Percentiles rank a stretch among this genome's conserved stretches.
phyloP scores from a whole-genome alignment of 2,113 vertebrate genomes.

The Nanger granti region DNA sequence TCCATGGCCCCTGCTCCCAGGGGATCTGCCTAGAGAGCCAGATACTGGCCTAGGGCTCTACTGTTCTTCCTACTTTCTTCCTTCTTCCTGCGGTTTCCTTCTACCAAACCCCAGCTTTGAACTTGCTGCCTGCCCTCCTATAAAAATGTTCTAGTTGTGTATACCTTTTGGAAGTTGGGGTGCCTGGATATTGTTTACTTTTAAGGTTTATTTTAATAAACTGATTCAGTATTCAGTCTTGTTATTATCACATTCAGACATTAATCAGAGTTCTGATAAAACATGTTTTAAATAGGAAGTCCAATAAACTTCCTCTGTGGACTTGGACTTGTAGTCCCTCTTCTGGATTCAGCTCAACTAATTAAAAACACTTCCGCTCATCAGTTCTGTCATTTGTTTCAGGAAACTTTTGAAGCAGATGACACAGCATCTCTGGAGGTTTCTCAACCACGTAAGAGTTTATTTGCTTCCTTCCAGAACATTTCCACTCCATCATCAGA shows the following conservation, averaged over 20 bases:
- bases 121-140: not conserved
- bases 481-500: not conserved
- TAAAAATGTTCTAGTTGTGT: not conserved
- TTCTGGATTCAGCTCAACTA: slow-evolving; percentile 57
- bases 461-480: slow-evolving; percentile 46
- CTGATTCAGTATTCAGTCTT: not conserved
- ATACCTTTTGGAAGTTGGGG: not conserved
- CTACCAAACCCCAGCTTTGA: slow-evolving; percentile 13
- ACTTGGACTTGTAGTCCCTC: slow-evolving; percentile 34
- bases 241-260: slow-evolving; percentile 43
- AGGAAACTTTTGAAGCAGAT: slow-evolving; percentile 58
- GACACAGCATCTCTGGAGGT: slow-evolving; percentile 38
- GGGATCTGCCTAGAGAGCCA: not conserved
- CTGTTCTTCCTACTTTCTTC: not conserved
- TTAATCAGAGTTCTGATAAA: slow-evolving; percentile 50
- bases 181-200: not conserved
- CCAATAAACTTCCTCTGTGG: slow-evolving; percentile 54
- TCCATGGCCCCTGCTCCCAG: not conserved
- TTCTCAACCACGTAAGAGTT: slow-evolving; percentile 18
- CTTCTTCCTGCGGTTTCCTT: not conserved
- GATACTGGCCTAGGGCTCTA: not conserved
- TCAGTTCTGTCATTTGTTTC: slow-evolving; percentile 53
- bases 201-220: slow-evolving; percentile 16
- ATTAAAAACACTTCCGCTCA: slow-evolving; percentile 65
- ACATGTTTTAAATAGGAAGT: slow-evolving; percentile 66